Percentiles rank a stretch among this genome's conserved stretches.
These are phyloP conservation scores for Heliconius himera DNA, from an alignment of 1,140 invertebrate genomes.

Conservation along the genomic window DNA sequence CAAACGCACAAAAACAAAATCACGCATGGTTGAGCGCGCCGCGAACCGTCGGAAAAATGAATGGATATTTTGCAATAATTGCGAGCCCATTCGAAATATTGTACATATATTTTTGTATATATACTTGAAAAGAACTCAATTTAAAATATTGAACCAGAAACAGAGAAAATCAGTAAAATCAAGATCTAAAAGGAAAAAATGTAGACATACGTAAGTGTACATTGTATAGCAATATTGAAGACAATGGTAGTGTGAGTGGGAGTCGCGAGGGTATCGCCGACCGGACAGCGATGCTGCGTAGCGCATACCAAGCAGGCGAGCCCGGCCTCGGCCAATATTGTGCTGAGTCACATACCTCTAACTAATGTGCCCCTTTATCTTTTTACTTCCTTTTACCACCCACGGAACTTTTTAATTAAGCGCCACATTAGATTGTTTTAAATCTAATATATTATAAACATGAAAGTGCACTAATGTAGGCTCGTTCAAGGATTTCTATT, in stretches of 20 bases:
- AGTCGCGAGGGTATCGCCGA: conserved; percentile 53
- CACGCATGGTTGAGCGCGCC: conserved; percentile 74
- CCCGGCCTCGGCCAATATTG: conserved; percentile 62
- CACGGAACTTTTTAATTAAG: conserved; percentile 55
- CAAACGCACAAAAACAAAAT: conserved; percentile 79
- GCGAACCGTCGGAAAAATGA: conserved; percentile 71
- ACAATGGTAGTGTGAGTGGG: conserved; percentile 38
- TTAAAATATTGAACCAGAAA: not conserved
- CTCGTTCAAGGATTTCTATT: not conserved
- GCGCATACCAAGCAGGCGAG: conserved; percentile 63
- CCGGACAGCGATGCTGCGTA: conserved; percentile 48
- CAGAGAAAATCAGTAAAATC: not conserved
- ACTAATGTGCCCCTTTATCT: conserved; percentile 61
- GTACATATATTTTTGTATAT: conserved; percentile 21
- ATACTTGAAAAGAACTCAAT: not conserved
- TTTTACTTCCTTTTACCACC: conserved; percentile 55
- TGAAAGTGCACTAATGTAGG: not conserved
- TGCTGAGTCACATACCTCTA: conserved; percentile 66
- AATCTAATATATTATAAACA: not conserved
- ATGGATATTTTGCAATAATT: conserved; percentile 78
- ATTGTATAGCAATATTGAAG: conserved; percentile 37
- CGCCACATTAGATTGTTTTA: conserved; percentile 24
- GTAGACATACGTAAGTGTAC: not conserved
- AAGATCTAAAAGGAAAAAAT: conserved; percentile 9
- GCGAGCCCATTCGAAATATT: conserved; percentile 54